Evolutionary conservation across 2,797 vertebrate species (phyloP), one percentile per base, ranked within the genome.

Genomic region (Myoxocephalus aenaeus): DNA sequence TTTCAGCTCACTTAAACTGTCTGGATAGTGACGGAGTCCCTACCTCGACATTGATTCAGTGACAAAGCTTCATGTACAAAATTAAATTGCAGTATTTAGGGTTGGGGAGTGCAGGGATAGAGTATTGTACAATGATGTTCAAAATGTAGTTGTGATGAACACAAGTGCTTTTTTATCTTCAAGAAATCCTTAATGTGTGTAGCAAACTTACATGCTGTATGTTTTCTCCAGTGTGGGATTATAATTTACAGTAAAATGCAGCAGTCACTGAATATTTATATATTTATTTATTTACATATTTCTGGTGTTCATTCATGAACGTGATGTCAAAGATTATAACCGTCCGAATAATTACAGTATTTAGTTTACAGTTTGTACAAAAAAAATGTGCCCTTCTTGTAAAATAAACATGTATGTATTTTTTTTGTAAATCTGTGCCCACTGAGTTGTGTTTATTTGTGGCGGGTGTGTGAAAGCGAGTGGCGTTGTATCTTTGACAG

Each of bases 111-210:
- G 81, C 83, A 81, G 83, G 77, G 87, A 90, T 92, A 73, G 79
- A 89, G 91, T 94, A 92, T 92, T 94, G 92, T 94, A 92, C 79
- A 89, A 91, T 89, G 83, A 93, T 95, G 92, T 94, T 94, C 82
- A 93, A 92, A 93, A 93, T 95, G 93, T 93, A 93, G 89, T 92
- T 17, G 90, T 95, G 92, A 94, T 92, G 79, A 94, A 95, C 94
- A 95, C 94, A 95, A 94, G 93, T 95, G 94, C 94, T 95, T 95
- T 95, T 95, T 91, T 91, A 93, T 93, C 91, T 94, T 87, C 51
- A 77, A 87, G 84, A 88, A 27, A 44, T 90, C 90, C 91, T 93
- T 91, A 92, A 92, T 76, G 86, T 95, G 91, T 87, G 90, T 93
- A 92, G 92, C 89, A 83, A 82, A 90, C 44, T 87, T 89, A 89